These are phyloP conservation scores for Aplochiton taeniatus DNA, from an alignment of 2,797 vertebrate genomes.

Conservation along the genomic window DNA sequence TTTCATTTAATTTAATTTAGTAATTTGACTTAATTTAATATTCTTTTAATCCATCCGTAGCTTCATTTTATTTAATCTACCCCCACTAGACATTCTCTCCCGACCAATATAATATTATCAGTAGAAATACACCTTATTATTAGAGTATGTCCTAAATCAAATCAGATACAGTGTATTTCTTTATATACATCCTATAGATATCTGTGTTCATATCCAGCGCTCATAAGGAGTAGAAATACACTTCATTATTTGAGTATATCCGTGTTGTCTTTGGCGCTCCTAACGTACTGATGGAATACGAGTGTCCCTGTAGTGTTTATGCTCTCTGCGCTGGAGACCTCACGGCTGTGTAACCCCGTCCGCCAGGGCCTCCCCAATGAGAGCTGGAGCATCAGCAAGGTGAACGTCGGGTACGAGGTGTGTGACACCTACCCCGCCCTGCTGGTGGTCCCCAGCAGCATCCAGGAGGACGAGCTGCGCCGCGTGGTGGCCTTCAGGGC, in stretches of 20 bases:
- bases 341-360: neutral
- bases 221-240: too few relatives aligned
- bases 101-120: too few relatives aligned
- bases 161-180: too few relatives aligned
- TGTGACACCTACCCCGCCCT: constrained; percentile 92
- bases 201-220: too few relatives aligned
- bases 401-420: constrained; percentile 89
- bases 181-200: too few relatives aligned
- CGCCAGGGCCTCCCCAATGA: constrained; percentile 93
- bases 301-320: neutral
- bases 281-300: neutral
- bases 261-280: too few relatives aligned
- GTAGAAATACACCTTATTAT: too few relatives aligned
- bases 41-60: neutral
- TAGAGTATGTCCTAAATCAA: too few relatives aligned
- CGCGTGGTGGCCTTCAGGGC: constrained; percentile 89
- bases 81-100: too few relatives aligned
- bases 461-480: constrained; percentile 88
- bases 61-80: too few relatives aligned
- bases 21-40: neutral
- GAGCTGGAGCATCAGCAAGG: constrained; percentile 93
- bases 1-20: neutral
- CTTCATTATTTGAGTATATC: too few relatives aligned
- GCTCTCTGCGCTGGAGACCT: neutral
- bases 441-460: constrained; percentile 89